Evolutionary conservation across 2,888 invertebrate species (phyloP).

Genomic region (Scaptomyza caliginosa): DNA sequence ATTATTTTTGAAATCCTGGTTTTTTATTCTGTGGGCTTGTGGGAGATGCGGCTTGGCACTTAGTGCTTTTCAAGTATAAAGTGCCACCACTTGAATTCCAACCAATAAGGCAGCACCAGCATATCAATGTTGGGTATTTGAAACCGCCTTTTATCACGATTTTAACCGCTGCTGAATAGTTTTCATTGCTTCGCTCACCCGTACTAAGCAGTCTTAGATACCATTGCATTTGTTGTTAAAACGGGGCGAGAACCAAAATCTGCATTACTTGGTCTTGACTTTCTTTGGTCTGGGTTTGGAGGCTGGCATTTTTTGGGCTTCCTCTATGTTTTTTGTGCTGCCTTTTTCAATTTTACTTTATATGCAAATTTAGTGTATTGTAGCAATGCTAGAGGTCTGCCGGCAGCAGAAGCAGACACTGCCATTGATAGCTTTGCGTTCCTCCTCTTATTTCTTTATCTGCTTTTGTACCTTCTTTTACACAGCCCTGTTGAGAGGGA

Average conservation of each 20-base stretch:
- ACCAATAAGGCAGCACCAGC: constrained; percentile 11
- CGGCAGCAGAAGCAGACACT: constrained; percentile 33
- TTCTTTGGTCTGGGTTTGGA: constrained; percentile 42
- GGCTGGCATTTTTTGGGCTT: constrained; percentile 48
- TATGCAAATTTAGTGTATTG: constrained; percentile 77
- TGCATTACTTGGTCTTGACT: constrained; percentile 38
- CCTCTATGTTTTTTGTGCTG: constrained; percentile 51
- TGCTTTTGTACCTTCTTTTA: not conserved
- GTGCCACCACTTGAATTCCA: too few relatives aligned
- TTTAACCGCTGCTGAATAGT: constrained; percentile 45
- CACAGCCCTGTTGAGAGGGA: too few relatives aligned
- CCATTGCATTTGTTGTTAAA: constrained; percentile 33
- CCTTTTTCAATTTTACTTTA: constrained; percentile 80
- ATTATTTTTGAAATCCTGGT: too few relatives aligned
- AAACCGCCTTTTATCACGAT: constrained; percentile 44
- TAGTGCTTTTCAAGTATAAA: too few relatives aligned
- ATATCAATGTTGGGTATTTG: constrained; percentile 79
- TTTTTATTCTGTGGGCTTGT: too few relatives aligned
- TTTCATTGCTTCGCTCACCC: constrained; percentile 13
- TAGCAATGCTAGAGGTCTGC: constrained; percentile 40
- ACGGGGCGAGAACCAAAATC: too few relatives aligned
- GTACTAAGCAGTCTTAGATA: constrained; percentile 43
- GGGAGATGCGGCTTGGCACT: too few relatives aligned
- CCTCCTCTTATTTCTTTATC: constrained; percentile 6
- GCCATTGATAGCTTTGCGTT: constrained; percentile 64